Evolutionary conservation across 2,113 vertebrate species (phyloP), one percentile per base, ranked within the genome.

Genomic region (Grantiella picta): DNA sequence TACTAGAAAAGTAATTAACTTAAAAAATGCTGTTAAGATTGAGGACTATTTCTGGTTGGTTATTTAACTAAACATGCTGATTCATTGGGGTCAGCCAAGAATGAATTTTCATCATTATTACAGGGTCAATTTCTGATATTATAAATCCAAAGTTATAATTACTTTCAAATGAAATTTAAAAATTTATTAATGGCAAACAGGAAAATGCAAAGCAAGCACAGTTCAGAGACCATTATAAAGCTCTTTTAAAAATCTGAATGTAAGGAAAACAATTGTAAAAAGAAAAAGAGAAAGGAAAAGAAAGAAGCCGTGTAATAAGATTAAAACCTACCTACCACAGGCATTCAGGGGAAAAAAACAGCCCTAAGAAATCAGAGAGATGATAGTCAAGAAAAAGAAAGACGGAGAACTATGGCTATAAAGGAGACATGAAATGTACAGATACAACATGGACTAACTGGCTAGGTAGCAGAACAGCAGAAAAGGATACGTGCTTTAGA

Each of bases 401-500:
- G 50, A 77, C 8, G 49, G 89, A 90, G 71, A 93, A 36, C 66
- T 93, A 69, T 27, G 52, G 68, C 86, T 90, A 89, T n/a, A 92
- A 94, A 93, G 69, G 72, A 96, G 83, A 94, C 81, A 81, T 23
- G 42, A 96, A 96, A 95, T 66, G 60, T n/a, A 47, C 94, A 94
- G 81, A 93, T 83, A 81, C 60, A 90, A 49, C 87, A 65, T 0
- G 10, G 73, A 91, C n/a, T 76, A 90, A 94, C 80, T 89, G 60
- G 64, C 86, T 93, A 86, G 76, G 89, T n/a, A 93, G 95, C 56
- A 94, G 76, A 93, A 86, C 29, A 90, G 91, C 80, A 94, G 96
- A 95, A 96, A 94, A 94, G 92, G 96, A 94, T 96, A 94, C 18
- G 76, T 78, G 89, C 65, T 19, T 86, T 36, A 89, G 92, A 95